Conservation (phyloP, 2,888 invertebrate genomes). For the Liposcelis brunnea region DNA sequence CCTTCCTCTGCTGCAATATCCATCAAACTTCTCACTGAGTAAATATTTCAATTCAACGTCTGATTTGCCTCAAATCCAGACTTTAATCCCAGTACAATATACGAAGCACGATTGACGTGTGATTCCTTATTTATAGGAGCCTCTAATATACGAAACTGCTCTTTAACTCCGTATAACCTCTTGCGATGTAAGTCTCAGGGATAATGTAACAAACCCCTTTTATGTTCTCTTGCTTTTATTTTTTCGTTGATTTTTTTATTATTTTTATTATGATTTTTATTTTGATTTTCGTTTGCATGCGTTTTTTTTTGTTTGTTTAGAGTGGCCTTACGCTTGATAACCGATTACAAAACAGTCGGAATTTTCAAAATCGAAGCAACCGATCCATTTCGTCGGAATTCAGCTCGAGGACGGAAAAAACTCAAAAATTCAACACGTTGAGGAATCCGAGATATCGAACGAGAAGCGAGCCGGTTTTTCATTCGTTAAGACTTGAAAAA, state of each 20-base stretch:
- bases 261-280: conserved; percentile 9
- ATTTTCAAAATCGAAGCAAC: too few species aligned
- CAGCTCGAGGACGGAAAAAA: too few species aligned
- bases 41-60: too few species aligned
- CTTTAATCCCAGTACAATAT: conserved; percentile 9
- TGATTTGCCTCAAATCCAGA: too few species aligned
- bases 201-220: background rate
- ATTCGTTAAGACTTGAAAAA: conserved; percentile 14
- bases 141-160: conserved; percentile 17
- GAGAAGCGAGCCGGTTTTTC: conserved; percentile 4
- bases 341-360: too few species aligned
- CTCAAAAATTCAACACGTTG: too few species aligned
- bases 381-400: too few species aligned
- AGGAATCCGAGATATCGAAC: too few species aligned
- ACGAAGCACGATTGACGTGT: conserved; percentile 7
- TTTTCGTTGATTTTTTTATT: conserved; percentile 10
- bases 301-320: conserved; percentile 13
- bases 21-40: too few species aligned
- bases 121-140: conserved; percentile 12
- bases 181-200: conserved; percentile 16
- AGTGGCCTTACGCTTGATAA: background rate
- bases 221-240: conserved; percentile 1
- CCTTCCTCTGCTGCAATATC: too few species aligned
- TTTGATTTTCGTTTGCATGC: conserved; percentile 11
- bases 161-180: conserved; percentile 16